Base-by-base conservation (phyloP, 2,113 vertebrate genomes). In the Oceanodroma tethys region DNA sequence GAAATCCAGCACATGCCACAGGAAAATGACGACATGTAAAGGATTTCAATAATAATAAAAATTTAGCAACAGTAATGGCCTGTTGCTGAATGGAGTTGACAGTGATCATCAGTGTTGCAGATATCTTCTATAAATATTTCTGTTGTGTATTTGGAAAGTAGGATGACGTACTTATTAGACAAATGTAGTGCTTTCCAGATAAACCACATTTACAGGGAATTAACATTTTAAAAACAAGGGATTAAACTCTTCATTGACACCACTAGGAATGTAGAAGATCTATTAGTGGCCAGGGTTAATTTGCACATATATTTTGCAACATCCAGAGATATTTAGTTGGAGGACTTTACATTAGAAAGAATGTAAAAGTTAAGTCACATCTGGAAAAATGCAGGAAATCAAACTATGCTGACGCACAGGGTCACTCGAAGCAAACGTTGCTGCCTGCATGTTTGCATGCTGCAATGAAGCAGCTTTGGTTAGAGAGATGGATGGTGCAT, bases 121-220 rank as follows among this genome's bases (percentile, higher is more conserved):
- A 40, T 86, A 81, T 63, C 32, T 45, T 90, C 62, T 78, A n/a
- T 74, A 94, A 95, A 85, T 94, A 95, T 89, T 94, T 89, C 52
- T 87, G 7, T 36, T 60, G 47, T 63, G 38, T 42, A 55, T 84
- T 93, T 89, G 68, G 47, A 91, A 93, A 95, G 43, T 23, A 84
- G 34, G 59, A 74, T 81, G 86, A 92, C 2, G 6, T 47, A 43
- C 26, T 88, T 86, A 40, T 36, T 66, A 86, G 47, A 45, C 43
- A 91, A 88, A 96, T 84, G 43, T 84, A 74, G 72, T 79, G 10
- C 40, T 97, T 96, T 96, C 56, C 52, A 92, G 86, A 93, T 81
- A 92, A 81, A 73, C n/a, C 86, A 23, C 60, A 75, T 65, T 84
- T 84, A 29, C 63, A 63, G 67, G 34, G 68, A 88, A 27, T 93